Evolutionary conservation across 2,888 invertebrate species (phyloP).

Genomic region (Rhaphigaster nebulosa): DNA sequence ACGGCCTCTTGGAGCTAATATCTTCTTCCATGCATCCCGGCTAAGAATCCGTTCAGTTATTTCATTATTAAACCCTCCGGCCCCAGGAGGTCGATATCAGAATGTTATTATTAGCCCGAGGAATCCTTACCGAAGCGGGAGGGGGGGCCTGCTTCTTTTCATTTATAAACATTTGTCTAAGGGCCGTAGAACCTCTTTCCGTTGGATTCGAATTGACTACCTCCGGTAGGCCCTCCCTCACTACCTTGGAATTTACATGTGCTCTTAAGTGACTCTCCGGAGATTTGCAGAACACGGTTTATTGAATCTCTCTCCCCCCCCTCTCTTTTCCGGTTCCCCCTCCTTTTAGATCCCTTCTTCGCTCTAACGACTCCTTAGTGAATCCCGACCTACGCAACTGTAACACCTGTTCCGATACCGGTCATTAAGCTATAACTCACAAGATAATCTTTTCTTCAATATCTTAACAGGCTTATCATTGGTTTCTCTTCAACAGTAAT

Average conservation of each 20-base stretch:
- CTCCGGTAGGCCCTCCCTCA: neutral
- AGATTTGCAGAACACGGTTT: conserved; percentile 55
- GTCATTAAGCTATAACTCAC: neutral
- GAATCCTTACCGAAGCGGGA: conserved; percentile 47
- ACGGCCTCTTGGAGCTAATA: neutral
- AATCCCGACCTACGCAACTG: neutral
- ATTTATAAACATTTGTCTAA: conserved; percentile 64
- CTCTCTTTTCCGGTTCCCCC: neutral
- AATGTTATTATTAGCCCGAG: conserved; percentile 64
- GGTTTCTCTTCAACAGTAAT: neutral
- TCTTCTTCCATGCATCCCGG: conserved; percentile 48
- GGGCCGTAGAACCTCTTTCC: conserved; percentile 39
- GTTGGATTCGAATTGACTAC: conserved; percentile 56
- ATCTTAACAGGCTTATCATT: neutral
- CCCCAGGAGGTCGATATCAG: conserved; percentile 62
- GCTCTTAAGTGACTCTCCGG: conserved; percentile 57
- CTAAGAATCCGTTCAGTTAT: conserved; percentile 63
- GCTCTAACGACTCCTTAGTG: conserved; percentile 19
- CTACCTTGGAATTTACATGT: conserved; percentile 57
- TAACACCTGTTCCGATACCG: neutral
- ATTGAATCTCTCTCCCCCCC: conserved; percentile 24
- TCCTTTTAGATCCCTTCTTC: too few species aligned
- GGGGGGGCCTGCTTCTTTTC: conserved; percentile 60
- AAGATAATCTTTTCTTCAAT: neutral
- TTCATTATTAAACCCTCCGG: conserved; percentile 64